Conservation (phyloP, 2,888 invertebrate genomes). For the Cosmia trapezina region DNA sequence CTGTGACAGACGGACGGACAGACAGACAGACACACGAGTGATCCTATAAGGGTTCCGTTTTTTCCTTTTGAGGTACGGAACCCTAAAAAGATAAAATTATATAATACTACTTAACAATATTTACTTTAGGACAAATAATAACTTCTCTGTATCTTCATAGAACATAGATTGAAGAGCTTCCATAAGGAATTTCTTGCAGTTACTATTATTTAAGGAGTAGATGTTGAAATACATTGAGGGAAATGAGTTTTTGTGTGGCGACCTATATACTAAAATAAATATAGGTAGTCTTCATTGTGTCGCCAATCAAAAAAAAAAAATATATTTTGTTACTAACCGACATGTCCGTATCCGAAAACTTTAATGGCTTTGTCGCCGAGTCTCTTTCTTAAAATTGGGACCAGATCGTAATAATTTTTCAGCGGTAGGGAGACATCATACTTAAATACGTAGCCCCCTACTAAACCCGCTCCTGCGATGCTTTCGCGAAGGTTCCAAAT, state of each 20-base stretch:
- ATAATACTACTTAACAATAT: no score
- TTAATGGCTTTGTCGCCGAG: conserved; percentile 91
- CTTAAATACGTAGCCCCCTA: conserved; percentile 97
- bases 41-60: no score
- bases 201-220: no score
- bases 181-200: no score
- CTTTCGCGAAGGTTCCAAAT: conserved; percentile 97
- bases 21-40: no score
- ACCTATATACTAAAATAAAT: no score
- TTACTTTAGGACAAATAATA: no score
- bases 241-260: not conserved
- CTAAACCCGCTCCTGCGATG: conserved; percentile 93
- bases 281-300: not conserved
- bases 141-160: no score
- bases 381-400: conserved; percentile 92
- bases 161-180: no score
- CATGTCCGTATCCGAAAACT: conserved; percentile 97
- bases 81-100: no score
- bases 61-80: no score
- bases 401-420: conserved; percentile 95
- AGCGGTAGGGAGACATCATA: conserved; percentile 98
- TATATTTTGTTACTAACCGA: conserved; percentile 91
- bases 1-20: no score
- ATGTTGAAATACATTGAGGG: not conserved
- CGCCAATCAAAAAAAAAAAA: not conserved